Evolutionary conservation across 1,140 invertebrate genomes (phyloP), one percentile per base, ranked within the genome.

Genomic region (Drosophila micromelanica): DNA sequence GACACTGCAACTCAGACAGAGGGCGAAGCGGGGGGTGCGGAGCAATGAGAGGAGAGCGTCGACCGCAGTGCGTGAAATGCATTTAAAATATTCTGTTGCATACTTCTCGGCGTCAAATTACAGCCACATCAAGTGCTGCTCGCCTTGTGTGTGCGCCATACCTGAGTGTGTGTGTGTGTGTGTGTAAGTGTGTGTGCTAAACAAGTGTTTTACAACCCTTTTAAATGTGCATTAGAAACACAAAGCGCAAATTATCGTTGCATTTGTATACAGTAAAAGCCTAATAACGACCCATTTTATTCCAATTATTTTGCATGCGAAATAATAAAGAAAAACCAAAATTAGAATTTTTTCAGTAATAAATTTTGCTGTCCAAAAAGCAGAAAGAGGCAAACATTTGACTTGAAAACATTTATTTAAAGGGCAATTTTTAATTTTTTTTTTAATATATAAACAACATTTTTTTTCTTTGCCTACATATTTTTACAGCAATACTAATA

Each of bases 71-170:
- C 76, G 79, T 89, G 79, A 76, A 89, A 76, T 82, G 84, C 82
- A 87, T 87, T 82, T 87, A 79, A 73, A 76, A 79, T 76, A 75
- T 82, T 81, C 49, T 67, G 77, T 71, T 86, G 84, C 82, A 76
- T 87, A 86, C 79, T 87, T 86, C 59, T 70, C 75, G 62, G 79
- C 84, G 55, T 89, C 84, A 68, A 87, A 86, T 87, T 86, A 78
- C 75, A 82, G 64, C 55, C 54, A 45, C 78, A 62, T 73, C 68
- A 63, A 86, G 82, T 80, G 68, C 46, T 20, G 70, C 45, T 54
- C 49, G 67, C 73, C 76, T 76, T 82, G 70, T 81, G 23, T 40
- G 23, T 40, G n/a, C 23, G 49, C 32, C 32, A 23, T 35, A 35
- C 30, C 30, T 55, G 42, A 43, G 51, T 40, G 27, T 38, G 27